Conservation (phyloP, 2,797 vertebrate genomes). For the Enteromius afrohamiltoni region DNA sequence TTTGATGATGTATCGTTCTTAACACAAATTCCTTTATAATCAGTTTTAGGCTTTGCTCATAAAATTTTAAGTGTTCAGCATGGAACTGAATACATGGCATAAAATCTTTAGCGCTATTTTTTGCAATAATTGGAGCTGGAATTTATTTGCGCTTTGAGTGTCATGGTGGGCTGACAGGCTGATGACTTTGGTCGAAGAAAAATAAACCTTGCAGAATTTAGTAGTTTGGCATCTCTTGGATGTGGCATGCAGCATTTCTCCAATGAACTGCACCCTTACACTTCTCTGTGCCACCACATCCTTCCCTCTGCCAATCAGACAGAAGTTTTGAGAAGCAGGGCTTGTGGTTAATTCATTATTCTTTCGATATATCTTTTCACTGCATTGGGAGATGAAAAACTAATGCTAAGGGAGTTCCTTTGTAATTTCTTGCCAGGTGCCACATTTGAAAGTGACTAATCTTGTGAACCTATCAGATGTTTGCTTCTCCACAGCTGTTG, state of each 20-base stretch:
- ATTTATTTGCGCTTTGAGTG: constrained; percentile 46
- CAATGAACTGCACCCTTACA: constrained; percentile 30
- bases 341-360: constrained; percentile 56
- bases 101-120: constrained; percentile 34
- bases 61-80: neutral
- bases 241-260: constrained; percentile 50
- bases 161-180: constrained; percentile 46
- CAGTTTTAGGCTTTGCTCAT: neutral
- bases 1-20: neutral
- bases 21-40: neutral
- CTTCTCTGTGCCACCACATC: constrained; percentile 57
- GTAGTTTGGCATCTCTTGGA: constrained; percentile 52
- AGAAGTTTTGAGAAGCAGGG: constrained; percentile 43
- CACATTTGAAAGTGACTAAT: constrained; percentile 44
- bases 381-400: neutral
- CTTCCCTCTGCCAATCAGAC: constrained; percentile 46
- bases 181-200: constrained; percentile 41
- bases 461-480: constrained; percentile 11
- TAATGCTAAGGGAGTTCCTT: neutral
- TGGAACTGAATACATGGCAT: constrained; percentile 8
- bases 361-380: constrained; percentile 31
- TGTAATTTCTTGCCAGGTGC: constrained; percentile 49
- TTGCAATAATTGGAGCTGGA: constrained; percentile 34
- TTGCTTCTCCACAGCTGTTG: constrained; percentile 33
- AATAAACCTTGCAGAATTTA: constrained; percentile 49